Conservation (phyloP, 2,113 vertebrate species). For the Neotragus moschatus region DNA sequence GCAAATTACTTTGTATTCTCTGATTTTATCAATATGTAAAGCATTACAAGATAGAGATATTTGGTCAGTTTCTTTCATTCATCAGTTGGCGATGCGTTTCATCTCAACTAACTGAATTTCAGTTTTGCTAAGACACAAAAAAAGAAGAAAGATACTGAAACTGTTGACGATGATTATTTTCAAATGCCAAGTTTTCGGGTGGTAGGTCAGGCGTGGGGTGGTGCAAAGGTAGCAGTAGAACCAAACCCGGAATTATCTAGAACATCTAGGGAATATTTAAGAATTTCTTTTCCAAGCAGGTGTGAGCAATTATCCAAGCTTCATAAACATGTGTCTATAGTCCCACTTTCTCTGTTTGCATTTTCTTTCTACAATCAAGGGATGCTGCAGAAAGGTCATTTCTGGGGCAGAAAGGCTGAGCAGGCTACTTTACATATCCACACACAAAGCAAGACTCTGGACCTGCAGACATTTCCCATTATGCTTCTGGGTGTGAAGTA, state of each 20-base stretch:
- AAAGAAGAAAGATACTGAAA: neutral
- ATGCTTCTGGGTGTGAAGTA: constrained; percentile 4
- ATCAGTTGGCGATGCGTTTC: neutral
- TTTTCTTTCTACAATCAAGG: constrained; percentile 45
- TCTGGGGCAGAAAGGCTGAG: neutral
- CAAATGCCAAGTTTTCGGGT: neutral
- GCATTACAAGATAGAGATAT: neutral
- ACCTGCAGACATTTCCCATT: neutral
- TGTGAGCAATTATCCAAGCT: neutral
- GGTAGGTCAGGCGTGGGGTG: neutral
- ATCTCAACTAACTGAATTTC: neutral
- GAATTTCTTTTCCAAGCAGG: constrained; percentile 1
- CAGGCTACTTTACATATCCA: neutral
- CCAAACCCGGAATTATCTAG: neutral
- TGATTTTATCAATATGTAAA: neutral
- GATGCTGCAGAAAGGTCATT: constrained; percentile 25
- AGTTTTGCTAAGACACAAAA: neutral
- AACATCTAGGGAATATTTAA: neutral
- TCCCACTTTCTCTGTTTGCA: neutral
- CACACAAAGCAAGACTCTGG: constrained; percentile 12
- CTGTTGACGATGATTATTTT: neutral
- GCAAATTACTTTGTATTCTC: neutral
- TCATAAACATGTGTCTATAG: neutral
- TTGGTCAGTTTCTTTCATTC: neutral
- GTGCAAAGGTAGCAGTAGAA: neutral